Evolutionary conservation across 2,113 vertebrate genomes (phyloP), one percentile per base, ranked within the genome.

Genomic region (Takifugu bimaculatus): DNA sequence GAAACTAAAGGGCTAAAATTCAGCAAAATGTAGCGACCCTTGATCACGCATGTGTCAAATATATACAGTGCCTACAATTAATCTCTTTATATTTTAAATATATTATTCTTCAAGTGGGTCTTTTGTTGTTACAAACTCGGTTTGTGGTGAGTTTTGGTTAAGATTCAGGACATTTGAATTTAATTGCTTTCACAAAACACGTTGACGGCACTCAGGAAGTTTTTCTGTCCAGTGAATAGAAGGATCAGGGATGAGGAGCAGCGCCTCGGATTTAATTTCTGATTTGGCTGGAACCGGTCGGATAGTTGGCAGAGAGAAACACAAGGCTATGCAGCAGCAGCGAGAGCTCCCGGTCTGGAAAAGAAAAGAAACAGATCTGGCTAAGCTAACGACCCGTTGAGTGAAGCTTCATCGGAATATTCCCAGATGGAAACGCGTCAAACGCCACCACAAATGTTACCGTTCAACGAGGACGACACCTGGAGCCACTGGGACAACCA

Each of bases 401-500:
- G 20, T 20, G 1, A 11, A 39, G 9, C 35, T 39, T 9, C 35
- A 39, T 3, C 7, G 7, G 29, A 32, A 32, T 5, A 26, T 54
- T 2, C 45, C 26, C 5, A 54, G 49, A 35, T 44, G 47, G 35
- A 43, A 25, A 27, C 5, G 3, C 0, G 6, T 55, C 44, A 58
- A 12, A 57, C 6, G 3, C 12, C 6, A 26, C 25, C 54, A 59
- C 32, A 3, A 58, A 58, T 35, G 57, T 47, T 70, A 98, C 95
- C 94, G 93, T 92, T 92, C 14, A 98, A 78, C 12, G 81, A 75
- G 5, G 87, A 82, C 45, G 95, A 95, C 26, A 98, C 82, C 52
- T 92, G 70, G 2, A 97, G 85, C 96, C 96, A 98, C 60, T 92
- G 92, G 58, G 84, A 80, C 69, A 98, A 85, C 96, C 96, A 98